phyloP scores from a whole-genome alignment of 2,888 invertebrate species.

The Dryadula phaetusa region DNA sequence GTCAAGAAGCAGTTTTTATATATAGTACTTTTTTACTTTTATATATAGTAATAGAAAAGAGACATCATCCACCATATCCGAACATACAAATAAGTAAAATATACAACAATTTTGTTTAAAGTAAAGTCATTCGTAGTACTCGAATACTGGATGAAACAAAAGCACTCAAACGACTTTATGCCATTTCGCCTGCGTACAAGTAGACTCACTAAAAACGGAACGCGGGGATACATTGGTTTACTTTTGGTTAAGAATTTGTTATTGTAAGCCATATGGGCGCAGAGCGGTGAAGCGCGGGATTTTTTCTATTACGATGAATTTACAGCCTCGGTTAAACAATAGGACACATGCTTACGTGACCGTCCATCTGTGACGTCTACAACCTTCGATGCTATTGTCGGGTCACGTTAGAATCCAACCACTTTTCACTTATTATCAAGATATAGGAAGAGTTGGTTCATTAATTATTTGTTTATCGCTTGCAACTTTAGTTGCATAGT shows the following conservation, averaged over 20 bases:
- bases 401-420: constrained; percentile 34
- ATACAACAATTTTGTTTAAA: constrained; percentile 50
- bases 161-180: constrained; percentile 60
- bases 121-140: constrained; percentile 53
- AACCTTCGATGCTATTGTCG: constrained; percentile 42
- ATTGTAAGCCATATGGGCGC: constrained; percentile 80
- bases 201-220: constrained; percentile 62
- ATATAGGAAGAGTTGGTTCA: not conserved
- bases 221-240: constrained; percentile 74
- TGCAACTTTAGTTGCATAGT: not conserved
- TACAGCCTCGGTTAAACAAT: constrained; percentile 76
- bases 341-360: constrained; percentile 70
- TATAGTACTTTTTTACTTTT: no score
- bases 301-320: constrained; percentile 74
- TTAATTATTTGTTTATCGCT: not conserved
- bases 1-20: no score
- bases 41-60: no score
- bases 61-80: no score
- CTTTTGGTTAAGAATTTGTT: constrained; percentile 82
- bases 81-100: not conserved
- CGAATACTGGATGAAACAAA: constrained; percentile 60
- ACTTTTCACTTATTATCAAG: constrained; percentile 2
- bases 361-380: constrained; percentile 64
- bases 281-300: constrained; percentile 62
- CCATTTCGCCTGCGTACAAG: constrained; percentile 62